Evolutionary conservation across 2,888 invertebrate species (phyloP), one percentile per base, ranked within the genome.

Genomic region (Caenorhabditis japonica): DNA sequence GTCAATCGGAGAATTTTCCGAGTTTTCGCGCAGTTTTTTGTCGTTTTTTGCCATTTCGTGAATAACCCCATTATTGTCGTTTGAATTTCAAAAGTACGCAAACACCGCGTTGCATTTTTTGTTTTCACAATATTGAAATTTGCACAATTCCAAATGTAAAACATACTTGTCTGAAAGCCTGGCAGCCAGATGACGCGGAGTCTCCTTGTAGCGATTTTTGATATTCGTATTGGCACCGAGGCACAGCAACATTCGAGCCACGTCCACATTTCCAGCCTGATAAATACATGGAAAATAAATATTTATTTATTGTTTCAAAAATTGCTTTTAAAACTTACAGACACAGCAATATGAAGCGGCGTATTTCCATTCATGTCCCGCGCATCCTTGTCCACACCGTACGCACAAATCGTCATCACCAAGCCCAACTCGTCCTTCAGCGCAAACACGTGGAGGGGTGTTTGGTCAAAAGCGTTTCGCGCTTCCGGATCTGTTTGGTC

Each of bases 221-320:
- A 83, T 68, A 76, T 90, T 89, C 4, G 89, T 86, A 74, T 89
- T 86, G 10, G 89, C 88, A 27, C 89, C 90, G 80, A 90, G 88
- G 58, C 89, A 89, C 27, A 90, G 83, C 69, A 89, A 84, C 21
- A 87, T 82, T 52, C 88, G 78, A 5, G 89, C 88, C 44, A 90
- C 73, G 33, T 88, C 87, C 73, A 84, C 47, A 56, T 78, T 80
- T n/a, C 75, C 77, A 33, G 79, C 75, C 73, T 72, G 33, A 41
- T 53, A 39, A 30, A n/a, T n/a, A n/a, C n/a, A n/a, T n/a, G n/a
- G n/a, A n/a, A n/a, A n/a, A n/a, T n/a, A n/a, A n/a, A n/a, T n/a
- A 10, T 17, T 23, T 38, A 13, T n/a, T 2, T 21, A 23, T 33
- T 8, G 1, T 2, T n/a, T n/a, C n/a, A n/a, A 52, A 17, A 17